Evolutionary conservation across 2,888 invertebrate species (phyloP).

Genomic region (Habroteleia sp.): DNA sequence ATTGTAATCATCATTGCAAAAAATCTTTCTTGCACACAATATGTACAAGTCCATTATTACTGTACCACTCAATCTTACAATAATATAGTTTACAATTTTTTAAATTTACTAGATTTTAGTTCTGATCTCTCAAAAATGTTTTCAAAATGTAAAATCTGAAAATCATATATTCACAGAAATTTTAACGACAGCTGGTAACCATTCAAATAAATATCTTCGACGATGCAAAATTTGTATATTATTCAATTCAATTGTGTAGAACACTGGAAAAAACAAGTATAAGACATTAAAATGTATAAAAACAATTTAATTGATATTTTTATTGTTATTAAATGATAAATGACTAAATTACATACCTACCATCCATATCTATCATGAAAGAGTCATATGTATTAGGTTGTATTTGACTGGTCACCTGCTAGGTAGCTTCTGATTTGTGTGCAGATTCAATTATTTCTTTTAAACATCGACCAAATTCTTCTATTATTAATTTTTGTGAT

Average conservation of each 20-base stretch:
- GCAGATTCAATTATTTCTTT: conserved; percentile 94
- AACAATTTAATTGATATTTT: too few species aligned
- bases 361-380: conserved; percentile 10
- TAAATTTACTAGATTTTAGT: background rate
- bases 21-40: conserved; percentile 4
- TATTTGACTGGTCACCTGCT: conserved; percentile 68
- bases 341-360: conserved; percentile 10
- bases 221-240: too few species aligned
- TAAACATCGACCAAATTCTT: conserved; percentile 97
- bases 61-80: conserved; percentile 29
- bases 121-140: conserved; percentile 3
- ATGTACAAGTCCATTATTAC: conserved; percentile 26
- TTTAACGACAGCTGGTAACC: too few species aligned
- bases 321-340: background rate
- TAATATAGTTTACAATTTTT: conserved; percentile 27
- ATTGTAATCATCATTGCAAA: conserved; percentile 3
- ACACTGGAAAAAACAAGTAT: too few species aligned
- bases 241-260: too few species aligned
- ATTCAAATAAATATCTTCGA: too few species aligned
- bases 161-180: too few species aligned
- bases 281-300: too few species aligned
- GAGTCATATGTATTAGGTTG: conserved; percentile 17
- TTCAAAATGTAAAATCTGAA: too few species aligned
- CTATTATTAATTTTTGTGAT: conserved; percentile 89
- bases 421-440: conserved; percentile 81